phyloP scores from a whole-genome alignment of 2,888 invertebrate genomes.

The Nudaria mundana region DNA sequence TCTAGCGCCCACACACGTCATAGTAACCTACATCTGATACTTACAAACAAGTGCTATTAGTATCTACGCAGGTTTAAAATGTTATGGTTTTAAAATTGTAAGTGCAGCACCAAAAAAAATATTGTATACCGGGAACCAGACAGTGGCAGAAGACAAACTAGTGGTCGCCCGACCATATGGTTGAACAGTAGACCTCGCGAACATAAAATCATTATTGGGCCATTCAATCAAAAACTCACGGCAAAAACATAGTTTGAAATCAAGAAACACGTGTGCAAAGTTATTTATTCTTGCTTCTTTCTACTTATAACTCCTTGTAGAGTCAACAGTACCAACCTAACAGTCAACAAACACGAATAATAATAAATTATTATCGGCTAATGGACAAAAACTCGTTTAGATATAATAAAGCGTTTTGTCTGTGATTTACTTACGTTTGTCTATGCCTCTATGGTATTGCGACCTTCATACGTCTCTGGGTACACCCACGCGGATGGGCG shows the following conservation, averaged over 20 bases:
- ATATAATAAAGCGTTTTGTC: not conserved
- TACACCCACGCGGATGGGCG: slow-evolving; percentile 56
- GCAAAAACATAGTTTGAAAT: not conserved
- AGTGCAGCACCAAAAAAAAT: no score
- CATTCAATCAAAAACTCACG: not conserved
- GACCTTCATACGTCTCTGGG: no score
- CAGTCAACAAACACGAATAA: not conserved
- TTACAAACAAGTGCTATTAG: not conserved
- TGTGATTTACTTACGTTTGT: slow-evolving; percentile 19
- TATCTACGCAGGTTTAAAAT: no score
- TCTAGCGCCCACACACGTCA: slow-evolving; percentile 22
- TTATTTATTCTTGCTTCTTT: not conserved
- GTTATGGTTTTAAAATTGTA: no score
- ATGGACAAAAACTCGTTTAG: no score
- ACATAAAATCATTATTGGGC: not conserved
- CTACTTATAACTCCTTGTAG: no score
- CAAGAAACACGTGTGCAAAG: no score
- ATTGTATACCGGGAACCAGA: no score
- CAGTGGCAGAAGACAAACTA: no score
- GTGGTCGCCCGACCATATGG: not conserved
- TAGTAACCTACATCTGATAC: slow-evolving; percentile 14
- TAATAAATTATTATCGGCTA: no score
- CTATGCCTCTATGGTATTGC: slow-evolving; percentile 30
- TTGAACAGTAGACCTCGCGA: no score
- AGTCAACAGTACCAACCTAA: no score